Evolutionary conservation across 2,888 invertebrate species (phyloP).

Genomic region (Tenthredo mesomela): DNA sequence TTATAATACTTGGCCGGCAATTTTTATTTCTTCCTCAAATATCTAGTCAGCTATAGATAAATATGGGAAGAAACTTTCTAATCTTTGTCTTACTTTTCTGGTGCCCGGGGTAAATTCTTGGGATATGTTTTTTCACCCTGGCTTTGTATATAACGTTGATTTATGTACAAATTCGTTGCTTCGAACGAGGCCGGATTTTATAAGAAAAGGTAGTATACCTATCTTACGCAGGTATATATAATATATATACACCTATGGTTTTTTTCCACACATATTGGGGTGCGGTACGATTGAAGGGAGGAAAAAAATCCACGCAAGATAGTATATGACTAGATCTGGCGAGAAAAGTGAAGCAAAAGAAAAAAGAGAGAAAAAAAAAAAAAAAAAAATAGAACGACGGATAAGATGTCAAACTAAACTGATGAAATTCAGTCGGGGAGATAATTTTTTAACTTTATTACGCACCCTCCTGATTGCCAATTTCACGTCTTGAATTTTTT

Average conservation of each 20-base stretch:
- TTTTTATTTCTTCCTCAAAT: neutral
- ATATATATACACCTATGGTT: neutral
- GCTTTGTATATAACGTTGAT: conserved; percentile 35
- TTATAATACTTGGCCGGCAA: neutral
- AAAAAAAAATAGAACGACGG: neutral
- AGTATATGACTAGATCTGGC: neutral
- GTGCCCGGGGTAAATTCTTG: neutral
- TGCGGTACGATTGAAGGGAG: conserved; percentile 14
- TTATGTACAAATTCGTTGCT: conserved; percentile 30
- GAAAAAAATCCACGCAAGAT: neutral
- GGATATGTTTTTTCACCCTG: conserved; percentile 23
- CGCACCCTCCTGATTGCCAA: conserved; percentile 76
- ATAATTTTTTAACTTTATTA: conserved; percentile 77
- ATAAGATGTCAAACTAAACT: conserved; percentile 70
- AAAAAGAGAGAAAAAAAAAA: neutral
- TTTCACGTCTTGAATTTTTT: conserved; percentile 78
- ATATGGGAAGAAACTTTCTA: conserved; percentile 13
- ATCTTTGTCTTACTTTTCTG: conserved; percentile 9
- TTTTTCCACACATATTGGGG: neutral
- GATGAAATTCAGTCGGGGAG: conserved; percentile 72
- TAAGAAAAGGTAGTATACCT: neutral
- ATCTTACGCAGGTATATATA: neutral
- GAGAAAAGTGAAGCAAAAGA: neutral
- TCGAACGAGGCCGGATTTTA: conserved; percentile 17
- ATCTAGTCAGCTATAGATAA: neutral